These are phyloP conservation scores for Galerucella pusilla DNA, from an alignment of 2,888 invertebrate species.

Conservation along the genomic window DNA sequence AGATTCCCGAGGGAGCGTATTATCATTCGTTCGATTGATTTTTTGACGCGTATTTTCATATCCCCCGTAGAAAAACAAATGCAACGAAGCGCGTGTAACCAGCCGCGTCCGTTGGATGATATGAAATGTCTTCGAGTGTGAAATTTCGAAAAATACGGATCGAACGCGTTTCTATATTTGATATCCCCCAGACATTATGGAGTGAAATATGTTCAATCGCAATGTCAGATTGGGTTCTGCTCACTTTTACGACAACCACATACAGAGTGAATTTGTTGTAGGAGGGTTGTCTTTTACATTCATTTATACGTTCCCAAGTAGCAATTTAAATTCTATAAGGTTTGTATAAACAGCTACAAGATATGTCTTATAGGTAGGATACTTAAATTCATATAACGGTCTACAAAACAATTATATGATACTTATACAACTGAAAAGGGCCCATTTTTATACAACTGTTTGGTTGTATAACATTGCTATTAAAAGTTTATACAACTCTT, in stretches of 20 bases:
- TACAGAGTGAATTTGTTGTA: background rate
- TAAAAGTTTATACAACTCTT: no score
- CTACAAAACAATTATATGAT: no score
- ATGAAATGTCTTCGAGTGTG: slow-evolving; percentile 23
- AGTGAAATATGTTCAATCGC: slow-evolving; percentile 24
- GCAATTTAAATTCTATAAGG: no score
- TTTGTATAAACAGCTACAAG: no score
- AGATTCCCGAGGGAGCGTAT: slow-evolving; percentile 9
- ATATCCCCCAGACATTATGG: slow-evolving; percentile 22
- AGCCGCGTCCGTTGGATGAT: slow-evolving; percentile 7
- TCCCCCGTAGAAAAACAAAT: slow-evolving; percentile 21
- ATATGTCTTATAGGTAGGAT: no score
- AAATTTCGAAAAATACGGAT: slow-evolving; percentile 28
- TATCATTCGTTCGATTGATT: slow-evolving; percentile 19
- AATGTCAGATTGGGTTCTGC: slow-evolving; percentile 11
- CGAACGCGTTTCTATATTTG: slow-evolving; percentile 24
- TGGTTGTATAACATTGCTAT: no score
- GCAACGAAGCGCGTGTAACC: slow-evolving; percentile 25
- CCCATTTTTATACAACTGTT: no score
- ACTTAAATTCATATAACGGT: no score
- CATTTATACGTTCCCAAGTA: no score
- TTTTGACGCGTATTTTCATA: slow-evolving; percentile 16
- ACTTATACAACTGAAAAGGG: no score
- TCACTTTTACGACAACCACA: background rate
- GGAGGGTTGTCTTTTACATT: no score